phyloP scores from a whole-genome alignment of 2,888 invertebrate genomes.

The Machimus atricapillus region DNA sequence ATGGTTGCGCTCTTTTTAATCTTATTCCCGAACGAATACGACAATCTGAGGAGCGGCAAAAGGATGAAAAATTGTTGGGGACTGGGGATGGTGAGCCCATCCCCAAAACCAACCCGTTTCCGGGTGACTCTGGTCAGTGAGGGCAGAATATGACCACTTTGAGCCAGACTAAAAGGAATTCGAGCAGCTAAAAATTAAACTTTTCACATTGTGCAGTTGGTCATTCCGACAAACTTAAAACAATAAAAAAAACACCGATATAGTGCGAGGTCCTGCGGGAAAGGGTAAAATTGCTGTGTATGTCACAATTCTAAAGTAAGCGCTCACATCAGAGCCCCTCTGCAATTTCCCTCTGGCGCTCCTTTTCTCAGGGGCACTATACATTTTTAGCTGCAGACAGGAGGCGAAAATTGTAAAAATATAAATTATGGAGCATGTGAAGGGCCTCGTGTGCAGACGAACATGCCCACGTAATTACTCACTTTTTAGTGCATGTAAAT shows the following conservation, averaged over 20 bases:
- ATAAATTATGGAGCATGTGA: constrained; percentile 21
- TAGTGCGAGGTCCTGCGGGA: not conserved
- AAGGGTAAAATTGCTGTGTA: not conserved
- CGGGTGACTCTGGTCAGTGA: not conserved
- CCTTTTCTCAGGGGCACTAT: constrained; percentile 16
- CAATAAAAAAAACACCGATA: not conserved
- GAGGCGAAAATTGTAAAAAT: constrained; percentile 27
- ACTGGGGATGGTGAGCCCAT: not conserved
- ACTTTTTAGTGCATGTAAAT: constrained; percentile 20
- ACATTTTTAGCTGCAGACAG: constrained; percentile 13
- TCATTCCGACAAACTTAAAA: constrained; percentile 3
- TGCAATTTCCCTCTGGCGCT: constrained; percentile 9
- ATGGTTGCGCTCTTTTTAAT: constrained; percentile 24
- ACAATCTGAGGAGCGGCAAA: constrained; percentile 10
- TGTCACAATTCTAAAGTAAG: constrained; percentile 15
- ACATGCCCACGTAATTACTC: constrained; percentile 19
- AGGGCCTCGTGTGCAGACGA: not conserved
- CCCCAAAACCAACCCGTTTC: not conserved
- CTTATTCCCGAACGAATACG: constrained; percentile 23
- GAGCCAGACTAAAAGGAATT: not conserved
- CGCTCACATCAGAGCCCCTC: not conserved
- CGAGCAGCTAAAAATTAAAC: constrained; percentile 27
- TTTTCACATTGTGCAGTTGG: constrained; percentile 22
- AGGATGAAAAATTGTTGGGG: constrained; percentile 19
- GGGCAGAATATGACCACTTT: constrained; percentile 18